These are phyloP conservation scores for Anoplolepis gracilipes DNA, from an alignment of 1,140 invertebrate species.

Conservation along the genomic window DNA sequence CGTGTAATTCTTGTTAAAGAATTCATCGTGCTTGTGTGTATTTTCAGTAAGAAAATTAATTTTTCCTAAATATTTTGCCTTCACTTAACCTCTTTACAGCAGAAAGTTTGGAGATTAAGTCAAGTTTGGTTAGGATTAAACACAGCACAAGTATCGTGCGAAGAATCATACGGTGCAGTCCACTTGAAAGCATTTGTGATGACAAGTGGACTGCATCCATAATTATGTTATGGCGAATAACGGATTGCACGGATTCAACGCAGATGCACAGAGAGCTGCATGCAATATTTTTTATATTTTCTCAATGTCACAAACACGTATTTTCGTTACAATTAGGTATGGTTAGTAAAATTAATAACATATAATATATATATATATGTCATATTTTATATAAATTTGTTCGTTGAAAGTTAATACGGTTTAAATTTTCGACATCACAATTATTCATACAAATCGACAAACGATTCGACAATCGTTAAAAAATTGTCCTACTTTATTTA, in stretches of 20 bases:
- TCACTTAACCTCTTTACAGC: not conserved
- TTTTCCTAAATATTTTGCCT: not conserved
- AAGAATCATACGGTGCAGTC: too few relatives aligned
- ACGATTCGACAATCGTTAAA: too few relatives aligned
- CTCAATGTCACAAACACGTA: not conserved
- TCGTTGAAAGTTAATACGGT: not conserved
- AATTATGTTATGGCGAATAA: not conserved
- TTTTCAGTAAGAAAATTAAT: not conserved
- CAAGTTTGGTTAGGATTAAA: not conserved
- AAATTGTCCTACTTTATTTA: too few relatives aligned
- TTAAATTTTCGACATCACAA: too few relatives aligned
- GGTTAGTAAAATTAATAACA: not conserved
- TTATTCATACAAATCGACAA: too few relatives aligned
- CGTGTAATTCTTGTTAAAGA: constrained; percentile 31
- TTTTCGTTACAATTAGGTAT: not conserved
- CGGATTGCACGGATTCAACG: not conserved
- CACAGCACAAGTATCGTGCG: not conserved
- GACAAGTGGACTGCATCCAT: too few relatives aligned
- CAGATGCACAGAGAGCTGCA: not conserved
- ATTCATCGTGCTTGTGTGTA: constrained; percentile 48
- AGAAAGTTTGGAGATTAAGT: constrained; percentile 13
- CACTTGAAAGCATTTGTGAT: too few relatives aligned
- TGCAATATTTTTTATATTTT: not conserved
- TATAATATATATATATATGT: too few relatives aligned
- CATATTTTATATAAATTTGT: not conserved